These are phyloP conservation scores for Anoura caudifer DNA, from an alignment of 2,113 vertebrate genomes.

Conservation along the genomic window DNA sequence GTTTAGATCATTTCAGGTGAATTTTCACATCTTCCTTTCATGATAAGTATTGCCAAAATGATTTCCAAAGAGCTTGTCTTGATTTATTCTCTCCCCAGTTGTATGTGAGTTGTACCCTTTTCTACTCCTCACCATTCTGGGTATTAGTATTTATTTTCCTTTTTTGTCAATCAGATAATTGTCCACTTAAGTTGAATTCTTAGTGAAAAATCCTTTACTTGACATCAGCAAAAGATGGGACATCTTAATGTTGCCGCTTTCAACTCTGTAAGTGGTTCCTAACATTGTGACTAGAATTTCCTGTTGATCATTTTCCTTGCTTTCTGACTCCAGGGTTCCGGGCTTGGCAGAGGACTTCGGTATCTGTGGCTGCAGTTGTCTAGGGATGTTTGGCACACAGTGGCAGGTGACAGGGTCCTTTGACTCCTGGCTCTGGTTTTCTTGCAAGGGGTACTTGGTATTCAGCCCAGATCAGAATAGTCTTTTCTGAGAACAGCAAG, in stretches of 20 bases:
- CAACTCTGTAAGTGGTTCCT: neutral
- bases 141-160: neutral
- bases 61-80: neutral
- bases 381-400: neutral
- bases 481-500: neutral
- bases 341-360: neutral
- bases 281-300: neutral
- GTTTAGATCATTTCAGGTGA: slow-evolving; percentile 13
- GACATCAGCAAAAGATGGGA: neutral
- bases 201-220: neutral
- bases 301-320: neutral
- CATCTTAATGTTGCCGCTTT: neutral
- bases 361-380: neutral
- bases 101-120: neutral
- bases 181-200: neutral
- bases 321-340: neutral
- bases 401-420: neutral
- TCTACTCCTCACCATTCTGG: neutral
- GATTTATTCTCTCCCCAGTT: neutral
- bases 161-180: neutral
- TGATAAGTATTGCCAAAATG: neutral
- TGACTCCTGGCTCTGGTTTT: neutral
- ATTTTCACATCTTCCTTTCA: neutral
- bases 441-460: neutral
- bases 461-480: neutral